Evolutionary conservation across 2,888 invertebrate species (phyloP).

Genomic region (Taphrorychus bicolor): DNA sequence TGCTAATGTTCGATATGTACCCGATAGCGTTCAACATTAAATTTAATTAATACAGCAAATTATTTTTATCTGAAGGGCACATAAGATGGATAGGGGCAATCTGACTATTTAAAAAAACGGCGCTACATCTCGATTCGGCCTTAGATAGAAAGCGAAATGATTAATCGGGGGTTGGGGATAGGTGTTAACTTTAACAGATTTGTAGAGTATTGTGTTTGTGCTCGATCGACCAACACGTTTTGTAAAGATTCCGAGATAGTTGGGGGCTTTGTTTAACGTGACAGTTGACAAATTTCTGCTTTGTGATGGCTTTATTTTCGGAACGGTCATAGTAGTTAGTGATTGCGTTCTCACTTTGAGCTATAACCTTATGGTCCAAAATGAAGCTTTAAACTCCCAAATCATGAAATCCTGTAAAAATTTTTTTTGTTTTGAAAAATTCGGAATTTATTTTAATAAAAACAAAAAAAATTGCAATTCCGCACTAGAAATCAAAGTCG

Average conservation of each 20-base stretch:
- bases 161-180: constrained; percentile 37
- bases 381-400: too few relatives aligned
- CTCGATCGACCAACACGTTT: constrained; percentile 36
- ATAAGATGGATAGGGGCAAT: constrained; percentile 35
- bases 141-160: constrained; percentile 33
- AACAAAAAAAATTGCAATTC: too few relatives aligned
- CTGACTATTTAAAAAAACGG: constrained; percentile 27
- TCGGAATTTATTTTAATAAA: too few relatives aligned
- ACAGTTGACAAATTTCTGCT: constrained; percentile 36
- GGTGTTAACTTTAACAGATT: constrained; percentile 51
- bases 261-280: constrained; percentile 26
- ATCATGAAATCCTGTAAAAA: too few relatives aligned
- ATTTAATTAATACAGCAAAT: constrained; percentile 32
- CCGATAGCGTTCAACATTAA: constrained; percentile 8
- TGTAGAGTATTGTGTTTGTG: constrained; percentile 43
- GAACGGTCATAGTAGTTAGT: too few relatives aligned
- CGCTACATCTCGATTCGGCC: constrained; percentile 19
- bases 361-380: too few relatives aligned
- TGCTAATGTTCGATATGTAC: constrained; percentile 2
- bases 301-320: constrained; percentile 7
- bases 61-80: constrained; percentile 26
- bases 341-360: too few relatives aligned
- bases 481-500: too few relatives aligned
- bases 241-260: constrained; percentile 38
- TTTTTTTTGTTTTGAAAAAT: too few relatives aligned